phyloP scores from a whole-genome alignment of 2,888 invertebrate genomes.

The Fragum sueziense region DNA sequence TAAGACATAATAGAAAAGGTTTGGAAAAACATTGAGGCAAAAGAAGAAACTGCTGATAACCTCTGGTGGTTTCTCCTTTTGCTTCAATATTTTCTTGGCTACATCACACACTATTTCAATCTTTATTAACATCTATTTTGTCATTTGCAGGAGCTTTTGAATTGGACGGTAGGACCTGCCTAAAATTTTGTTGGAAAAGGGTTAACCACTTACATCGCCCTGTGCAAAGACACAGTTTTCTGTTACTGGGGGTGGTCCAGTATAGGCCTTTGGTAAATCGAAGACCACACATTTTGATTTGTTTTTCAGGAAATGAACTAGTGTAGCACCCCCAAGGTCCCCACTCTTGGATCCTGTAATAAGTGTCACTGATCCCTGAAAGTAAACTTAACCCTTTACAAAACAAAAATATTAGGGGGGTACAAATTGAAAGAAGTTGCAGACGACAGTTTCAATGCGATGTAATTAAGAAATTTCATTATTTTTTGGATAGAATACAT shows the following conservation, averaged over 20 bases:
- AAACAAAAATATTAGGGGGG: not conserved
- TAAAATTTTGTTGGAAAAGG: not conserved
- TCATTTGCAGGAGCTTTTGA: not conserved
- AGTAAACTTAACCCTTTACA: not conserved
- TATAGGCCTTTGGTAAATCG: conserved; percentile 87
- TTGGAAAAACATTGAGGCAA: too few species aligned
- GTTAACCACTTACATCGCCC: conserved; percentile 6
- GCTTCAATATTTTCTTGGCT: too few species aligned
- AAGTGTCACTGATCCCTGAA: conserved; percentile 83
- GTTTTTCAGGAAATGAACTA: conserved; percentile 90
- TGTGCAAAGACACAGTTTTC: not conserved
- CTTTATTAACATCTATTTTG: too few species aligned
- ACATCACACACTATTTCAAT: too few species aligned
- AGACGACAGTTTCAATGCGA: too few species aligned
- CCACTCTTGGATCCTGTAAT: conserved; percentile 99
- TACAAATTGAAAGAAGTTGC: too few species aligned
- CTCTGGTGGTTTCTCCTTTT: too few species aligned
- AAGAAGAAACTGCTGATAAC: too few species aligned
- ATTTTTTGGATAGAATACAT: not conserved
- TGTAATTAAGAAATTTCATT: not conserved
- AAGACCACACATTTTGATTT: conserved; percentile 94
- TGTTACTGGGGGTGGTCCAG: not conserved
- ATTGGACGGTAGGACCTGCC: not conserved
- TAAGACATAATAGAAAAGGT: too few species aligned
- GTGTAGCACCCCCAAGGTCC: conserved; percentile 92